Conservation (phyloP, 1,140 invertebrate species). For the Neodiprion pinetum region DNA sequence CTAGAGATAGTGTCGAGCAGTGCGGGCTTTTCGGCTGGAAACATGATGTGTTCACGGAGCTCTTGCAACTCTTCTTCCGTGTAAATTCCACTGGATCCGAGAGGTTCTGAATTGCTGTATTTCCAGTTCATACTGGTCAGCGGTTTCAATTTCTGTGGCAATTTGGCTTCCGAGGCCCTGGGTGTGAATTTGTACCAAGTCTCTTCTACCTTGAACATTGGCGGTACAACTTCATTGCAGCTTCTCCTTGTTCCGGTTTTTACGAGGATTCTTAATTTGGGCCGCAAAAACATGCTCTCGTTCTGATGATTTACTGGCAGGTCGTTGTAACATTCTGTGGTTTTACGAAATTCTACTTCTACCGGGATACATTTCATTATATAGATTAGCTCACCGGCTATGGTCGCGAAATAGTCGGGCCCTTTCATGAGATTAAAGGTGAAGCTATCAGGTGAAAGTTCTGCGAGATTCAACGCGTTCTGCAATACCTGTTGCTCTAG, state of each 20-base stretch:
- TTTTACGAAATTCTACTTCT: constrained; percentile 17
- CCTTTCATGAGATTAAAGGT: constrained; percentile 33
- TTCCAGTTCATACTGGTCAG: no score
- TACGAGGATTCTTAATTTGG: constrained; percentile 27
- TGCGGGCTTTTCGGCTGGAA: neutral
- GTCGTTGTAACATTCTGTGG: constrained; percentile 25
- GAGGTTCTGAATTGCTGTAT: no score
- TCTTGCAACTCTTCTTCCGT: neutral
- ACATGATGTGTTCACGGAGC: no score
- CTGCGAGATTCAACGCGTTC: constrained; percentile 24
- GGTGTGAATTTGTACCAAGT: constrained; percentile 25
- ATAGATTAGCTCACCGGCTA: constrained; percentile 36
- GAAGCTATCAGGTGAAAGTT: constrained; percentile 32
- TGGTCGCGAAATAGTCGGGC: constrained; percentile 32
- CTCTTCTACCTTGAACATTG: constrained; percentile 21
- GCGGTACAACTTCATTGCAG: constrained; percentile 24
- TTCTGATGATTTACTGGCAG: constrained; percentile 23
- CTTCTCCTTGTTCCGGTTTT: constrained; percentile 17
- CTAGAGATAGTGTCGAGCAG: neutral
- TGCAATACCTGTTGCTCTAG: constrained; percentile 28
- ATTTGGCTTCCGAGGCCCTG: no score
- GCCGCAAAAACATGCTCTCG: constrained; percentile 21
- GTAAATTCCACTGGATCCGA: neutral
- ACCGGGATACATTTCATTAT: constrained; percentile 34
- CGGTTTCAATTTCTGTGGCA: no score